Evolutionary conservation across 2,797 vertebrate species (phyloP).

Genomic region (Ctenochaetus hawaiiensis): DNA sequence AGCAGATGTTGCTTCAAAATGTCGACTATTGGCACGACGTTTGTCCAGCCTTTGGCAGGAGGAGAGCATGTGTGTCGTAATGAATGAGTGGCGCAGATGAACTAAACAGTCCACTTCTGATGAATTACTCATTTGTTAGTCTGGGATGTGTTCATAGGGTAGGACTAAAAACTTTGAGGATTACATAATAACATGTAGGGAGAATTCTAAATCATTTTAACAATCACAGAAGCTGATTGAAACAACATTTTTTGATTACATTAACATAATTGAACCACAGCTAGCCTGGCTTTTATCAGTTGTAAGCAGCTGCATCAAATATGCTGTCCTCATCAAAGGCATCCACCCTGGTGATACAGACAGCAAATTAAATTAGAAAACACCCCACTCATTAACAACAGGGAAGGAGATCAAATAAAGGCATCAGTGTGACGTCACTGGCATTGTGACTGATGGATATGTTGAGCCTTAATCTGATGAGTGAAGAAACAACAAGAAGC

Average conservation of each 20-base stretch:
- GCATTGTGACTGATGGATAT: conserved; percentile 18
- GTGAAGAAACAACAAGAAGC: conserved; percentile 16
- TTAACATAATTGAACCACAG: not conserved
- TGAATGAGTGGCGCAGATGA: not conserved
- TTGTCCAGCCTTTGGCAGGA: not conserved
- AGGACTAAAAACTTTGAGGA: not conserved
- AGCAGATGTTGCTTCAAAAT: conserved; percentile 50
- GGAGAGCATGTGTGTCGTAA: not conserved
- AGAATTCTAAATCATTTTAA: not conserved
- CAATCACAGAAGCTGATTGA: not conserved
- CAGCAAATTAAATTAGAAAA: conserved; percentile 35
- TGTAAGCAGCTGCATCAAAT: conserved; percentile 11
- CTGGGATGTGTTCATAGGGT: not conserved
- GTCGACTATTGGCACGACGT: not conserved
- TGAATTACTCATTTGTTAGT: conserved; percentile 5
- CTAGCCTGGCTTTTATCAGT: conserved; percentile 12
- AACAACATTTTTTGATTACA: conserved; percentile 10
- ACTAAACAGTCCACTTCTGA: not conserved
- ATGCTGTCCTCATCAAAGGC: conserved; percentile 8
- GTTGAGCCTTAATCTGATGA: conserved; percentile 25
- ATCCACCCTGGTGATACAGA: conserved; percentile 5
- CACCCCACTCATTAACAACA: not conserved
- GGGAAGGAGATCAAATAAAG: not conserved
- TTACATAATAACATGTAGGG: conserved; percentile 2
- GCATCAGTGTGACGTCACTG: conserved; percentile 30